Base-by-base conservation (phyloP, 2,888 invertebrate species). In the Caenorhabditis macrosperma region DNA sequence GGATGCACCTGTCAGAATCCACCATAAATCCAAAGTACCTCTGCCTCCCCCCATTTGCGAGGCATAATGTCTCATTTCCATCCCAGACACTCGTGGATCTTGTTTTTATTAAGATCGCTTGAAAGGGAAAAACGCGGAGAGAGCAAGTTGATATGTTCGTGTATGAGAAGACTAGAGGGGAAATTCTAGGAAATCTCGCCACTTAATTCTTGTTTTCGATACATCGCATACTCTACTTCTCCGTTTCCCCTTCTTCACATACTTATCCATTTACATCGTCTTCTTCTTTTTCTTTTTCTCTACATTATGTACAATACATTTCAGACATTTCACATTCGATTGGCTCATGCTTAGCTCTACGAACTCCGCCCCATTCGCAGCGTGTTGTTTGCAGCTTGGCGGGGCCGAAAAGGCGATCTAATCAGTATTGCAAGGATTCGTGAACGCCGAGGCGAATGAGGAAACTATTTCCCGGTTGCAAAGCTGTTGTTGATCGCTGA, bases 121-220 rank as follows among this genome's bases (percentile, higher is more conserved):
- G 33, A 4, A 30, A n/a, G n/a, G n/a, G n/a, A 12, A 22, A 60
- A 69, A 48, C 46, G 50, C n/a, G 12, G 41, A 59, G 59, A 59
- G 63, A 72, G 57, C 55, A 72, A 64, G 48, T 55, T 41, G 57
- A 74, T 64, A 59, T 72, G 74, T 74, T 74, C 74, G 74, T 74
- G 64, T 59, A 55, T 55, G 30, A 52, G 64, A 28, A 54, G 44
- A 60, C 30, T 17, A 38, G 54, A 44, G 55, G 38, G 64, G 50
- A 64, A 64, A 64, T 74, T 74, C 74, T 74, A 28, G 59, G 74
- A 74, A 74, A 74, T 74, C 74, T 74, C 59, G 59, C 74, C 74
- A 74, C 74, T 64, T 74, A 74, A 74, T 74, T 74, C 74, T 74
- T 74, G 74, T 74, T 74, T 74, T 74, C 63, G 64, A 74, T 64